These are phyloP conservation scores for Nyctibius grandis DNA, from an alignment of 2,797 vertebrate species.

Conservation along the genomic window DNA sequence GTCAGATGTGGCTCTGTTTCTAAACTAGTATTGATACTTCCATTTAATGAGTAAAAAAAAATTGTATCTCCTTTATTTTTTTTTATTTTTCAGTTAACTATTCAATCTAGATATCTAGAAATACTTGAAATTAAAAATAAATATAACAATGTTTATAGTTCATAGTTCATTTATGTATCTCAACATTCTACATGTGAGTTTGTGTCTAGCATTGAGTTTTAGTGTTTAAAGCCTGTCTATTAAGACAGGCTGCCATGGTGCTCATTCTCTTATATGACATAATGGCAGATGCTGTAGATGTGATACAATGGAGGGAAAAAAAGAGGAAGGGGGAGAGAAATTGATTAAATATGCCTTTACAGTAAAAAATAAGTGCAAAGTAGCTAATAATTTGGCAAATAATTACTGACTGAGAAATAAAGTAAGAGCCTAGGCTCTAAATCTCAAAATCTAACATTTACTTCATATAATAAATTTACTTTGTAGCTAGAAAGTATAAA, in stretches of 20 bases:
- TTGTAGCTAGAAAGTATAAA: background rate
- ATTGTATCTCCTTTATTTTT: too few relatives aligned
- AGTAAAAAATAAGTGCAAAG: background rate
- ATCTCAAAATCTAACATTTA: background rate
- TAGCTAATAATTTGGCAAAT: background rate
- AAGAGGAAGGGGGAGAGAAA: rapidly evolving
- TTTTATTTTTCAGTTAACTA: background rate
- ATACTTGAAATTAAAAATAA: background rate
- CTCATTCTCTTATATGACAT: background rate
- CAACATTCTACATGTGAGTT: background rate
- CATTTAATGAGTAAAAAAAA: background rate
- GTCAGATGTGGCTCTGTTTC: background rate
- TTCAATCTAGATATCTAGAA: background rate
- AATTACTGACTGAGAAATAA: background rate
- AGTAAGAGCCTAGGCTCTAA: background rate
- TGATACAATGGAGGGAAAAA: background rate
- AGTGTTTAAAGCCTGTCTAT: background rate
- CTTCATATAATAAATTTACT: background rate
- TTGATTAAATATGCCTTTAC: background rate
- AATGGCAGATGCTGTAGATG: background rate
- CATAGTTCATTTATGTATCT: background rate
- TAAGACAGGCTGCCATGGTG: background rate
- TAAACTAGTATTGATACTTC: background rate
- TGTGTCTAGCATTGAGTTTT: background rate
- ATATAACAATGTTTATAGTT: background rate